Evolutionary conservation across 2,797 vertebrate genomes (phyloP), one percentile per base, ranked within the genome.

Genomic region (Catostomus latipinnis): DNA sequence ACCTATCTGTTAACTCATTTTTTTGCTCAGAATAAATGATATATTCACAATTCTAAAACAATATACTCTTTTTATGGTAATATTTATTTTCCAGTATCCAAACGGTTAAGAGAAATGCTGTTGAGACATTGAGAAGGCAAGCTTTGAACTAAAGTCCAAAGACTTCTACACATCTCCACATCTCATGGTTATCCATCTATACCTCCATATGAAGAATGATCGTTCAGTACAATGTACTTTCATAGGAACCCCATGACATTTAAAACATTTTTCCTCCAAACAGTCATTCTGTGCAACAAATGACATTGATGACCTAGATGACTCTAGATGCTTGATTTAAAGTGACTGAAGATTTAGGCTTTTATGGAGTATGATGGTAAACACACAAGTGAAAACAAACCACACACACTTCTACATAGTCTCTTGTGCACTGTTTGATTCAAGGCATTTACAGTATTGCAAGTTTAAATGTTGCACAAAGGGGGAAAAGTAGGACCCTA

Each of bases 401-500:
- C 81, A 86, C 74, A 68, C 85, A 81, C 45, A 89, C 68, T 81
- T 22, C 84, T 86, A 85, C 60, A 81, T 82, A 87, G 85, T 80
- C 82, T 81, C 69, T 77, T 84, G 83, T 83, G 83, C 72, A 74
- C 74, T 6, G 86, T 89, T 86, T 88, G 86, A 80, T 65, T 83
- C 76, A 85, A 72, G 76, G 86, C 83, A 74, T 61, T 84, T 88
- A 74, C 61, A 74, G 89, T 93, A 91, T 93, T 73, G 80, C 67
- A 52, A 61, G 71, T 71, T 60, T 76, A 73, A 74, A 68, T 77
- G 89, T 91, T 90, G 90, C 83, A 85, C 76, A 81, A 89, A 50
- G 75, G 84, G 88, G 84, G 88, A 88, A 88, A 86, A 89, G 88
- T 83, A 66, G 86, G 74, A 71, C 6, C 81, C 92, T 86, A 99